These are phyloP conservation scores for Mesorhabditis spiculigera DNA, from an alignment of 2,888 invertebrate species.

Conservation along the genomic window DNA sequence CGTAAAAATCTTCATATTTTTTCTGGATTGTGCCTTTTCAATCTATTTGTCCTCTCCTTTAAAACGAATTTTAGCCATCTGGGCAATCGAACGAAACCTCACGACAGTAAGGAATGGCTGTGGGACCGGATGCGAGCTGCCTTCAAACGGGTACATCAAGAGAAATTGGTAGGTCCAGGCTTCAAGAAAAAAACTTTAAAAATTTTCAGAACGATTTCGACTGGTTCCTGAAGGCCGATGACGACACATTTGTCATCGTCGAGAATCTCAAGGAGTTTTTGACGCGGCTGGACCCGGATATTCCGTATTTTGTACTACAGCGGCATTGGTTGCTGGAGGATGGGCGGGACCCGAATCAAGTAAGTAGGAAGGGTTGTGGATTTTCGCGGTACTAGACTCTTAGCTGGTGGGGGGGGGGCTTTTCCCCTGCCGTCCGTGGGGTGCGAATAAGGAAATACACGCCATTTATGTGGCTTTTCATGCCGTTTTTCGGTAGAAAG, in stretches of 20 bases:
- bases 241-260: slow-evolving; percentile 91
- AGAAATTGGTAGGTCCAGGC: background rate
- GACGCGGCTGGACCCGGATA: slow-evolving; percentile 1
- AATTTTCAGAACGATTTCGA: slow-evolving; percentile 60
- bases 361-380: background rate
- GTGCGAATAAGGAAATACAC: too few species aligned
- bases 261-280: slow-evolving; percentile 74
- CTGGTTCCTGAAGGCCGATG: slow-evolving; percentile 88
- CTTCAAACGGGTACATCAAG: background rate
- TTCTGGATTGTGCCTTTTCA: too few species aligned
- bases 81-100: background rate
- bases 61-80: background rate
- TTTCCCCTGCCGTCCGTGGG: too few species aligned
- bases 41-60: background rate
- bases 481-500: too few species aligned
- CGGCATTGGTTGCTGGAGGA: slow-evolving; percentile 4
- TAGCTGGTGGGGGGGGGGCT: too few species aligned
- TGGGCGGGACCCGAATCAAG: slow-evolving; percentile 2
- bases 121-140: slow-evolving; percentile 3
- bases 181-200: background rate
- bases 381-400: too few species aligned
- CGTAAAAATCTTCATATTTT: too few species aligned
- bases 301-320: background rate
- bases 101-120: slow-evolving; percentile 1
- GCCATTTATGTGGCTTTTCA: too few species aligned